Percentiles rank a stretch among this genome's conserved stretches.
These are phyloP conservation scores for Drosophila phalerata DNA, from an alignment of 2,888 invertebrate species.

Conservation along the genomic window DNA sequence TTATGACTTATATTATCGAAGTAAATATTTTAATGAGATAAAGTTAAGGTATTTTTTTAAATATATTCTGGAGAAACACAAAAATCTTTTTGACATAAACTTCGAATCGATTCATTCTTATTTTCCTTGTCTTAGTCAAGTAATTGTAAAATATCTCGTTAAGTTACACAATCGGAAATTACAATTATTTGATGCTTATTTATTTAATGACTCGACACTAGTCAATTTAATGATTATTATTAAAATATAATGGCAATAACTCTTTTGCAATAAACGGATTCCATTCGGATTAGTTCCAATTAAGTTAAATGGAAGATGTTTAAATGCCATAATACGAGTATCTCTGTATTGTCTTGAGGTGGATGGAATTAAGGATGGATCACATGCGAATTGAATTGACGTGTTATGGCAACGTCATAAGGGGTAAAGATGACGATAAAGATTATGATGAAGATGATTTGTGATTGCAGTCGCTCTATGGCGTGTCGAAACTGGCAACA, in stretches of 20 bases:
- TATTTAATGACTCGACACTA: slow-evolving; percentile 6
- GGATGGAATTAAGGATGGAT: not conserved
- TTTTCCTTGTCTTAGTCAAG: not conserved
- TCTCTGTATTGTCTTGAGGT: not conserved
- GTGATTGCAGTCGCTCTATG: slow-evolving; percentile 25
- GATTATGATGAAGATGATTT: slow-evolving; percentile 13
- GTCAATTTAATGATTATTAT: slow-evolving; percentile 4
- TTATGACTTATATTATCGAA: not conserved
- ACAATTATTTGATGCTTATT: slow-evolving; percentile 1
- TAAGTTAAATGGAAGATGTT: slow-evolving; percentile 10
- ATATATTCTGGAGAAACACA: too few species aligned
- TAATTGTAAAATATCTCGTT: not conserved
- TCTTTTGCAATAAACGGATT: slow-evolving; percentile 11
- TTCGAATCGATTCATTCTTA: too few species aligned
- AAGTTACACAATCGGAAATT: not conserved
- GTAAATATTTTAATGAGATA: too few species aligned
- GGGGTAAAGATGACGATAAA: not conserved
- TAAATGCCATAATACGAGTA: slow-evolving; percentile 11
- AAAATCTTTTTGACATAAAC: too few species aligned
- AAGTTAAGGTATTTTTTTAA: too few species aligned
- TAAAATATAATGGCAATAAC: slow-evolving; percentile 9
- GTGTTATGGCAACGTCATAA: slow-evolving; percentile 12
- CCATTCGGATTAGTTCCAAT: slow-evolving; percentile 9
- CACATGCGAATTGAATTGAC: slow-evolving; percentile 7
- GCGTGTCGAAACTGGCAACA: slow-evolving; percentile 43